Conservation (phyloP, 2,888 invertebrate species). For the Bhutanitis thaidina region DNA sequence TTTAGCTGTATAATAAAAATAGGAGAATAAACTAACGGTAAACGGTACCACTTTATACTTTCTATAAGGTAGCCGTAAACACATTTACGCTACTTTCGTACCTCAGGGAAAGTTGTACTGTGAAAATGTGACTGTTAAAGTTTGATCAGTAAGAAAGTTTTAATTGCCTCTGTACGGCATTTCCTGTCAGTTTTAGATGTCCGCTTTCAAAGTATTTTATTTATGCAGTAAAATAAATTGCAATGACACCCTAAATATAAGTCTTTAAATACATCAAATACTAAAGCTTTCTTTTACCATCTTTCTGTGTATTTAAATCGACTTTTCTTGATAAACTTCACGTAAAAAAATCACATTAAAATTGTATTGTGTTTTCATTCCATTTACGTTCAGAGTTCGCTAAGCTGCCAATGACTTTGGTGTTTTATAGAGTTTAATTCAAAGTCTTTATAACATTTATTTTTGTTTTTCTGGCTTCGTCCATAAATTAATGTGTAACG, state of each 20-base stretch:
- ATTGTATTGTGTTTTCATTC: too few relatives aligned
- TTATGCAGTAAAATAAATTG: constrained; percentile 40
- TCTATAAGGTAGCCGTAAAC: constrained; percentile 11
- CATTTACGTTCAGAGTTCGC: not conserved
- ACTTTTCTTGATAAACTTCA: too few relatives aligned
- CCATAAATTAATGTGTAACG: too few relatives aligned
- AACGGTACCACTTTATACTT: not conserved
- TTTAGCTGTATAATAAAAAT: not conserved
- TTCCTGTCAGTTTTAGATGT: constrained; percentile 45
- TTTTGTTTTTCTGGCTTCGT: too few relatives aligned
- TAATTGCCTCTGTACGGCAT: constrained; percentile 70
- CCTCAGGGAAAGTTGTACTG: constrained; percentile 15
- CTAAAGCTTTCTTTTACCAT: not conserved
- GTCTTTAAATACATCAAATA: constrained; percentile 8
- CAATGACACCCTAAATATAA: constrained; percentile 6
- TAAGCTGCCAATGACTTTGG: too few relatives aligned
- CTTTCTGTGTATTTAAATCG: too few relatives aligned
- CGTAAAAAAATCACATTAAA: too few relatives aligned
- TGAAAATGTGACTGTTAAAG: constrained; percentile 63
- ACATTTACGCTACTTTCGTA: constrained; percentile 13
- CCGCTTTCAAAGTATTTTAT: constrained; percentile 53
- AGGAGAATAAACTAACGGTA: not conserved
- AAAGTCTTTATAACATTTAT: too few relatives aligned
- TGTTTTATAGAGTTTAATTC: too few relatives aligned
- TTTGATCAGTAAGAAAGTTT: constrained; percentile 72